Percentiles rank a stretch among this genome's conserved stretches.
These are phyloP conservation scores for Cacoxenus indagator DNA, from an alignment of 2,888 invertebrate genomes.

Conservation along the genomic window DNA sequence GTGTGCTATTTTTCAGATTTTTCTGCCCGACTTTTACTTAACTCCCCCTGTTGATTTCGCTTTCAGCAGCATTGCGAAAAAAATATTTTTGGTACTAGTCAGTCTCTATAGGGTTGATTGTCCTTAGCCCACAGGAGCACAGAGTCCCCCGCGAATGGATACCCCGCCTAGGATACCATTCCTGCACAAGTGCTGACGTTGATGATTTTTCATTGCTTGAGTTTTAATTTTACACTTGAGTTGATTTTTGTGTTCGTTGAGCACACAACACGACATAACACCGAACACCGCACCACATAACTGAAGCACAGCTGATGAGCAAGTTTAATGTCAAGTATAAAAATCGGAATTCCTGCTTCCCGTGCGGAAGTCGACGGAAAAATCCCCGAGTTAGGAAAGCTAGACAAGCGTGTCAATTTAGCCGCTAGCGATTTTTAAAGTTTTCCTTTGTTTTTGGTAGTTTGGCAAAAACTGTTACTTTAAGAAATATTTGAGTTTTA, in stretches of 20 bases:
- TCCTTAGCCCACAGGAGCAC: too few relatives aligned
- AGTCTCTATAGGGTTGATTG: conserved; percentile 6
- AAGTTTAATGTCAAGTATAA: conserved; percentile 45
- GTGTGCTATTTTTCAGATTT: conserved; percentile 45
- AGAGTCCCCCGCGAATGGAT: neutral
- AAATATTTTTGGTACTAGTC: neutral
- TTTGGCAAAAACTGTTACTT: neutral
- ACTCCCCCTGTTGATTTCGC: conserved; percentile 24
- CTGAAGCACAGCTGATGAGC: conserved; percentile 44
- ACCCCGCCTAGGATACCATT: neutral
- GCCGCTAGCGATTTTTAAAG: neutral
- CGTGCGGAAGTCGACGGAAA: neutral
- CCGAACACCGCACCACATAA: neutral
- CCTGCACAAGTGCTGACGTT: conserved; percentile 46
- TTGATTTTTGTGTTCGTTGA: conserved; percentile 54
- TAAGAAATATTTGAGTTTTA: too few relatives aligned
- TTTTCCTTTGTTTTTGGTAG: conserved; percentile 17
- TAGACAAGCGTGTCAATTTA: conserved; percentile 2
- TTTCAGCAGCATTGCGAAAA: conserved; percentile 19
- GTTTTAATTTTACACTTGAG: conserved; percentile 70
- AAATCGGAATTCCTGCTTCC: conserved; percentile 23
- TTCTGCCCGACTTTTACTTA: conserved; percentile 30
- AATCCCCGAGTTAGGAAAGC: neutral
- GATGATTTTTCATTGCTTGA: conserved; percentile 69
- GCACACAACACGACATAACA: conserved; percentile 5